Evolutionary conservation across 1,140 invertebrate genomes (phyloP), one percentile per base, ranked within the genome.

Genomic region (Drosophila saltans): DNA sequence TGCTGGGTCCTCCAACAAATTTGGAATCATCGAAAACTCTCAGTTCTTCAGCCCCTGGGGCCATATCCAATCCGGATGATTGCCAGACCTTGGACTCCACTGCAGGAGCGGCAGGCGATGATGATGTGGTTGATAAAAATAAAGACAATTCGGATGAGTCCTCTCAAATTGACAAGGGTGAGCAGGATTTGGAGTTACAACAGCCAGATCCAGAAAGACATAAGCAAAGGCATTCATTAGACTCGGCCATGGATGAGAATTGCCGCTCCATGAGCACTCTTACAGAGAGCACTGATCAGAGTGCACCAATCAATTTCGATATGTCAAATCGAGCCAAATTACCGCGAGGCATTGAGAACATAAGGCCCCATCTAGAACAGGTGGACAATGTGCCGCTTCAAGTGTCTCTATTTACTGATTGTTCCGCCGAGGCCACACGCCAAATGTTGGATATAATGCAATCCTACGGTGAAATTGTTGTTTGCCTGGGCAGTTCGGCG

Each of bases 361-460:
- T 99, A 72, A 94, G 98, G 26, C 98, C 98, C 0, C 98, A 99
- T 92, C 95, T 99, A 66, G 96, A 98, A 92, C 94, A 97, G 78
- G 97, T 99, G 75, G 98, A 99, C 92, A 99, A 99, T 93, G 98
- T 99, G 40, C 98, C 98, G 1, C 93, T 99, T 9, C 94, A 99
- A 48, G 98, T 99, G 1, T 99, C 98, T 0, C 93, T 99, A 1
- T 99, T 99, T 90, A 99, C 98, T 2, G 98, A 99, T 92, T 99
- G 98, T 93, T 98, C 96, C 5, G 95, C 97, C 8, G 93, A 95
- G 84, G 97, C 96, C 0, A 98, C 97, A 0, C 93, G 95, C 16
- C 96, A 97, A 92, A 99, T 99, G 98, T 94, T 99, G 69, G 94
- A 95, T 68, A 99, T 99, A 59, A 98, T 99, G 97, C 98, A 99